These are phyloP conservation scores for Lepidostoma basale DNA, from an alignment of 1,140 invertebrate genomes.

Conservation along the genomic window DNA sequence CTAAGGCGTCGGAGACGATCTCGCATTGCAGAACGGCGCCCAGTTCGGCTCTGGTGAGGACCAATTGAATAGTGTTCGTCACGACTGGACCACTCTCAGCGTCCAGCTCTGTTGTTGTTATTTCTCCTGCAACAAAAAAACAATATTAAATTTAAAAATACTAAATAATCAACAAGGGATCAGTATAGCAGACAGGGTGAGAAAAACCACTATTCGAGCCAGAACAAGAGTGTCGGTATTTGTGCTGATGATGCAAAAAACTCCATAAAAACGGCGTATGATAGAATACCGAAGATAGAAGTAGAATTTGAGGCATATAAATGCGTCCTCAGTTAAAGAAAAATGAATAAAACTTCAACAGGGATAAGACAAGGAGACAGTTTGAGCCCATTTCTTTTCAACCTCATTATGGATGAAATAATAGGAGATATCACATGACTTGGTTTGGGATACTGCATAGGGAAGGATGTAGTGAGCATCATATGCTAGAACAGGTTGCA, in stretches of 20 bases:
- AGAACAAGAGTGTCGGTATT: neutral
- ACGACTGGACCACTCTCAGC: conserved; percentile 38
- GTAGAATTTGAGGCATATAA: neutral
- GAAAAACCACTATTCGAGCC: neutral
- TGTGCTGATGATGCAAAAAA: neutral
- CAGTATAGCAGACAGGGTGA: neutral
- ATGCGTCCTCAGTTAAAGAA: no score
- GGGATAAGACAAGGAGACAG: no score
- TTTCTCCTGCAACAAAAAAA: conserved; percentile 52
- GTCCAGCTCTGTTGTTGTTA: conserved; percentile 50
- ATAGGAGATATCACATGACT: no score
- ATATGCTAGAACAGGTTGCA: no score
- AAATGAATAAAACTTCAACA: no score
- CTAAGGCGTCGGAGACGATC: conserved; percentile 74
- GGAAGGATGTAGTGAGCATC: no score
- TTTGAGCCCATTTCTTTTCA: no score
- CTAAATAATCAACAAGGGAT: neutral
- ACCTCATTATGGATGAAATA: no score
- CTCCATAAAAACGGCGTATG: neutral
- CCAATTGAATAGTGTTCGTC: conserved; percentile 57
- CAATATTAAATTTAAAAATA: neutral
- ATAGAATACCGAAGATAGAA: neutral
- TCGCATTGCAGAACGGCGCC: conserved; percentile 77
- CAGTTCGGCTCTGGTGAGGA: conserved; percentile 77
- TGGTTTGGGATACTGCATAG: no score